A percentile compares a stretch with the other conserved stretches of the same genome.
phyloP scores from a whole-genome alignment of 2,113 vertebrate species.

The Menidia beryllina region DNA sequence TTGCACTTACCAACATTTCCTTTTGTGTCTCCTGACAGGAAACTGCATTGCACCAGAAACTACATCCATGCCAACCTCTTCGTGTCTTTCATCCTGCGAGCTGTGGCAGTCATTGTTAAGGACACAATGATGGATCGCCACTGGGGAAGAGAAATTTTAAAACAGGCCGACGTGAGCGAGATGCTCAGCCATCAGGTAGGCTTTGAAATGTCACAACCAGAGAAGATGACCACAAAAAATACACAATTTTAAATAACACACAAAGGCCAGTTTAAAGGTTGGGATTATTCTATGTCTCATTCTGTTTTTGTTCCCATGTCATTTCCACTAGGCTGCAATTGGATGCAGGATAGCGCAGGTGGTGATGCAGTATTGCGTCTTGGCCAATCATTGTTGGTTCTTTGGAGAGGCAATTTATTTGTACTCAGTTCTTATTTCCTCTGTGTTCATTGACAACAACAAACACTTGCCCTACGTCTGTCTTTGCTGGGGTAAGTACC shows the following conservation, averaged over 20 bases:
- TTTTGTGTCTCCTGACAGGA: slow-evolving; percentile 70
- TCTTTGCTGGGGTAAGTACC: slow-evolving; percentile 86
- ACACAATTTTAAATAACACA: too few species aligned
- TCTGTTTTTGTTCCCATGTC: neutral
- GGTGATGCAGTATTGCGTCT: slow-evolving; percentile 88
- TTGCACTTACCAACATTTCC: neutral
- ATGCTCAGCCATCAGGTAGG: slow-evolving; percentile 82
- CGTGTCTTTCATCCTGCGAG: slow-evolving; percentile 86
- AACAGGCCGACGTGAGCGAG: slow-evolving; percentile 78
- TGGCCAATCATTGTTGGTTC: slow-evolving; percentile 90
- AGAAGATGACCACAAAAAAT: neutral
- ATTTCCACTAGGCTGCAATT: slow-evolving; percentile 76
- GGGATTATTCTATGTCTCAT: neutral
- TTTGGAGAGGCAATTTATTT: slow-evolving; percentile 88
- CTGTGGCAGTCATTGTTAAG: slow-evolving; percentile 83
- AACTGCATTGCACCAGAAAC: slow-evolving; percentile 87
- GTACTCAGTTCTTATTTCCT: slow-evolving; percentile 86
- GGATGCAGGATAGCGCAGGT: slow-evolving; percentile 85
- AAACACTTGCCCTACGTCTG: slow-evolving; percentile 85
- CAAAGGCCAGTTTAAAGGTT: neutral
- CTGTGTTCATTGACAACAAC: slow-evolving; percentile 85
- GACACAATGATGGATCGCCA: slow-evolving; percentile 83
- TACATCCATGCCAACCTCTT: slow-evolving; percentile 83
- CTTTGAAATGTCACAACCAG: neutral
- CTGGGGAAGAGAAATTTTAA: slow-evolving; percentile 80